Conservation (phyloP, 2,797 vertebrate genomes). For the Staurois parvus region DNA sequence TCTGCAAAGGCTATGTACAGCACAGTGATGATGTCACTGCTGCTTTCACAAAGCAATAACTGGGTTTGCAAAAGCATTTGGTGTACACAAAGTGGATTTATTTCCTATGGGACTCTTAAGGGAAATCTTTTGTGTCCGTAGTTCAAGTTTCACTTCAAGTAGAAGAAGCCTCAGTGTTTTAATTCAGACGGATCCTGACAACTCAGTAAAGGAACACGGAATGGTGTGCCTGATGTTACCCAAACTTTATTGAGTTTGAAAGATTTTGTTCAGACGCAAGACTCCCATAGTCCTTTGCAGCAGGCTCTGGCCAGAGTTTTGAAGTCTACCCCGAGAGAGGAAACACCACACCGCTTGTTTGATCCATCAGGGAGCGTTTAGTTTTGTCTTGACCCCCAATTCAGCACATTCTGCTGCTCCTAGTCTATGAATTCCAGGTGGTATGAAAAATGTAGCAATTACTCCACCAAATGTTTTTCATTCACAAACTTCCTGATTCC, state of each 20-base stretch:
- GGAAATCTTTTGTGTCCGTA: no score
- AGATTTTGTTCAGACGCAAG: slow-evolving; percentile 8
- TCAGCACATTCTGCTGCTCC: slow-evolving; percentile 30
- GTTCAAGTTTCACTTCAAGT: no score
- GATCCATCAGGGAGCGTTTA: not conserved
- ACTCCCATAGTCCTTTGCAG: slow-evolving; percentile 38
- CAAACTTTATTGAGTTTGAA: not conserved
- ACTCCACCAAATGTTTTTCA: slow-evolving; percentile 37
- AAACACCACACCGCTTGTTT: slow-evolving; percentile 26
- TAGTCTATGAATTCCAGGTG: slow-evolving; percentile 51
- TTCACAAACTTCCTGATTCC: slow-evolving; percentile 52
- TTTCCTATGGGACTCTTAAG: no score
- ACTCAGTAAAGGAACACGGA: no score
- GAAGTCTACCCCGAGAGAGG: slow-evolving; percentile 21
- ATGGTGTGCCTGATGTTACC: no score
- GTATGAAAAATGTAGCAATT: slow-evolving; percentile 31
- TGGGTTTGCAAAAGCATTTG: no score
- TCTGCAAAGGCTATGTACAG: no score
- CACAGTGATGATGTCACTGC: no score
- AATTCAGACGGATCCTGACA: no score
- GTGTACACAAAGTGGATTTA: no score
- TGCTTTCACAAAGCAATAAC: no score
- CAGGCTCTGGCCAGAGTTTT: slow-evolving; percentile 15
- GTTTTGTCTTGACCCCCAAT: slow-evolving; percentile 24
- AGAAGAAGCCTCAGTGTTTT: no score